Percentiles rank a stretch among this genome's conserved stretches.
Conservation (phyloP, 2,113 vertebrate genomes). For the Egretta garzetta region DNA sequence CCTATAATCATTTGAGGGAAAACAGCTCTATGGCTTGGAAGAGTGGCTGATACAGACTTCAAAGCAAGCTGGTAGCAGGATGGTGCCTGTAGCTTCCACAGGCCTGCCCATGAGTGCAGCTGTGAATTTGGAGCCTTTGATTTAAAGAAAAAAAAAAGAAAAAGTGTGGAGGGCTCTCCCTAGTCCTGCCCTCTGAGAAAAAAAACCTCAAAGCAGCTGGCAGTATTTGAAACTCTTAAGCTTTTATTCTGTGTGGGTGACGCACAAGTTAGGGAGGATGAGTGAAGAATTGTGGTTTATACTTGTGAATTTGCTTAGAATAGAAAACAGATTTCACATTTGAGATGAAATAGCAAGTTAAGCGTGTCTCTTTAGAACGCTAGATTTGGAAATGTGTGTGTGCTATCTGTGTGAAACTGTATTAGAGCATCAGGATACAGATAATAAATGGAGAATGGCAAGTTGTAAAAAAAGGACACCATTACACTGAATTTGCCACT, state of each 20-base stretch:
- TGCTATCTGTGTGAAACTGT: neutral
- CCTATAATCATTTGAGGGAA: neutral
- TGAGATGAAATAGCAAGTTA: neutral
- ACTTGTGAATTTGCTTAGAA: neutral
- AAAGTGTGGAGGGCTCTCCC: neutral
- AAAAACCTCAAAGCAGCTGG: neutral
- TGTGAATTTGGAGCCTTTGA: neutral
- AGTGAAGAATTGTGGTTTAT: neutral
- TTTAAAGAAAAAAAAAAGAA: neutral
- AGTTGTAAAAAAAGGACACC: neutral
- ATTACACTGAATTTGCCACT: neutral
- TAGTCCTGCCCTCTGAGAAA: neutral
- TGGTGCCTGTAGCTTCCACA: neutral
- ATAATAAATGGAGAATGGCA: neutral
- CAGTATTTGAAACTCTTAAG: neutral
- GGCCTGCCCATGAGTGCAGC: neutral
- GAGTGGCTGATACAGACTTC: neutral
- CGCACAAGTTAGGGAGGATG: neutral
- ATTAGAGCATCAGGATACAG: neutral
- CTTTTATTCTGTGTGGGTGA: neutral
- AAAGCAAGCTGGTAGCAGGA: neutral
- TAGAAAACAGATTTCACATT: neutral
- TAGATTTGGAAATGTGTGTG: neutral
- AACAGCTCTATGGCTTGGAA: neutral
- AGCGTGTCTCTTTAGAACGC: rapidly evolving